These are phyloP conservation scores for Heteromyza rotundicornis DNA, from an alignment of 2,888 invertebrate species.

Conservation along the genomic window DNA sequence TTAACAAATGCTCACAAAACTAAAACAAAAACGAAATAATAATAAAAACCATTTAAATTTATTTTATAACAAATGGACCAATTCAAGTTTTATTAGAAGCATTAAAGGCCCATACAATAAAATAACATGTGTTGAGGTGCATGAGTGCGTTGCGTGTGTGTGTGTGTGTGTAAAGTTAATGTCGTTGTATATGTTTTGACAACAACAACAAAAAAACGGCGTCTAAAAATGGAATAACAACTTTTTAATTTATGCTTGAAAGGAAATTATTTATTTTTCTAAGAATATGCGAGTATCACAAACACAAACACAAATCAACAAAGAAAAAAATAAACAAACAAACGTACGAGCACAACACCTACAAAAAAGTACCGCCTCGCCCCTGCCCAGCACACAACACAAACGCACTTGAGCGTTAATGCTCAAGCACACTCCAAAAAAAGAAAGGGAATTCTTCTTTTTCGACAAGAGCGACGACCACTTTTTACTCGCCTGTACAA, in stretches of 20 bases:
- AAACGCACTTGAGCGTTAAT: constrained; percentile 27
- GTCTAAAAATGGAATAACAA: too few species aligned
- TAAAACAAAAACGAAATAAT: background rate
- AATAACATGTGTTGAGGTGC: too few species aligned
- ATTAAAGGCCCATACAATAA: background rate
- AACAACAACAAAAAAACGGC: too few species aligned
- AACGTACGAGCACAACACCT: background rate
- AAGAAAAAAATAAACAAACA: background rate
- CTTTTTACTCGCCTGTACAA: too few species aligned
- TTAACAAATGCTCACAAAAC: constrained; percentile 2
- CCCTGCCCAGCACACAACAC: too few species aligned
- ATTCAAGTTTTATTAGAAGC: constrained; percentile 8
- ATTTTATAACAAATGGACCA: constrained; percentile 11
- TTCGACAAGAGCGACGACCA: constrained; percentile 9
- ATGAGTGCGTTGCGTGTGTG: background rate
- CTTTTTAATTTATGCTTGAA: background rate
- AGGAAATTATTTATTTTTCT: background rate
- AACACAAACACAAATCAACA: background rate
- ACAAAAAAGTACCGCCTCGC: background rate
- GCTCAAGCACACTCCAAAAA: constrained; percentile 19
- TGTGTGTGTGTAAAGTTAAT: background rate
- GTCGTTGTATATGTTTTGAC: background rate
- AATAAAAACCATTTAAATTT: constrained; percentile 6
- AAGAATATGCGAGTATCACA: background rate
- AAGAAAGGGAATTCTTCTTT: constrained; percentile 15